Evolutionary conservation across 2,113 vertebrate species (phyloP).

Genomic region (Papio anubis): DNA sequence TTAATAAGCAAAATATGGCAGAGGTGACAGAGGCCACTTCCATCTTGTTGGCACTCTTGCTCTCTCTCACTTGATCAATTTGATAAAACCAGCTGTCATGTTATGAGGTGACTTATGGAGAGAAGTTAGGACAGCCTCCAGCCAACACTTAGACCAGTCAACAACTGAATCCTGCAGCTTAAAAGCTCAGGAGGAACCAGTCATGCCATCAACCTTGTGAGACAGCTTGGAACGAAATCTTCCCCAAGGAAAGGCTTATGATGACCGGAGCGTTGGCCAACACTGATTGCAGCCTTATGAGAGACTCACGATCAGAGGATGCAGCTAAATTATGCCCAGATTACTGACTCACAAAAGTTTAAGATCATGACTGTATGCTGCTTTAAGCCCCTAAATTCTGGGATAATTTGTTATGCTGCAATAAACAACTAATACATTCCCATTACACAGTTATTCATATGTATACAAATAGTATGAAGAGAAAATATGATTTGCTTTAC

Average conservation of each 20-base stretch:
- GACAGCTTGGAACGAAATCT: neutral
- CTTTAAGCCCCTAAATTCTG: neutral
- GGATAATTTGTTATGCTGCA: neutral
- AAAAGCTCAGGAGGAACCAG: neutral
- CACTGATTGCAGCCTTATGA: neutral
- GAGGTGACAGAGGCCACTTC: neutral
- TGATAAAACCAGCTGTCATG: neutral
- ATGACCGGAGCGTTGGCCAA: neutral
- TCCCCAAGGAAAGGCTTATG: neutral
- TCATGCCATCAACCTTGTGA: neutral
- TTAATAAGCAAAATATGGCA: neutral
- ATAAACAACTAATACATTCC: neutral
- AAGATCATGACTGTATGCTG: neutral
- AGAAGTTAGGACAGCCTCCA: neutral
- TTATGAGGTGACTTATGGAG: neutral
- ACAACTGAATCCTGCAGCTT: neutral
- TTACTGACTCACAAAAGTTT: neutral
- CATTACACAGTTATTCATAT: neutral
- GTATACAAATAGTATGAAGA: neutral
- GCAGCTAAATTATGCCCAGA: neutral
- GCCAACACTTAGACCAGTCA: neutral
- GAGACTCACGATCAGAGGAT: neutral
- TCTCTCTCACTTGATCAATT: neutral
- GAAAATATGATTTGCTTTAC: neutral
- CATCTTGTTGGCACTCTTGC: neutral